Percentiles rank a stretch among this genome's conserved stretches.
Conservation (phyloP, 1,140 invertebrate genomes). For the Trypoxylus dichotomus region DNA sequence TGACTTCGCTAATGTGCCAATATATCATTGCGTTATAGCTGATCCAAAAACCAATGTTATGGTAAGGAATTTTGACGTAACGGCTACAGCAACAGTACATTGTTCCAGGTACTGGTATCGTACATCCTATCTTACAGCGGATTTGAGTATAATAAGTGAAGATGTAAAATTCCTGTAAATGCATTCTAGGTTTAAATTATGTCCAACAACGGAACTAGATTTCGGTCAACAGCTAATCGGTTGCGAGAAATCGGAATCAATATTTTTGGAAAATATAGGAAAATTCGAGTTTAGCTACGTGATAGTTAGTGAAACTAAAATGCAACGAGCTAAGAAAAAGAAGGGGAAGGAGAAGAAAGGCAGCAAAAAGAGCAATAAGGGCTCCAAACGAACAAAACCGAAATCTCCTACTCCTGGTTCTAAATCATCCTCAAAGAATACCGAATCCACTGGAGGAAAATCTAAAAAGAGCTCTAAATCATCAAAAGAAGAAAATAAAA, state of each 20-base stretch:
- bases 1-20: constrained; percentile 32
- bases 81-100: constrained; percentile 32
- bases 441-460: neutral
- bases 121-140: neutral
- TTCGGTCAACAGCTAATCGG: constrained; percentile 44
- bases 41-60: constrained; percentile 31
- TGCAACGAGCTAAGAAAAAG: constrained; percentile 24
- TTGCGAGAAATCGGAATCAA: constrained; percentile 32
- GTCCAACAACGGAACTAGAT: constrained; percentile 41
- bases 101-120: constrained; percentile 32
- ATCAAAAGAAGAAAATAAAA: constrained; percentile 27
- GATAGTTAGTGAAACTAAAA: constrained; percentile 36
- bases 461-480: constrained; percentile 30
- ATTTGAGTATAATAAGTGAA: no score
- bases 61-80: constrained; percentile 28
- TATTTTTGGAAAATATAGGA: constrained; percentile 44
- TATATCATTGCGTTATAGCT: constrained; percentile 29
- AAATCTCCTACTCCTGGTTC: constrained; percentile 15
- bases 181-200: constrained; percentile 42
- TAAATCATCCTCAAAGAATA: constrained; percentile 34
- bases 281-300: constrained; percentile 44
- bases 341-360: constrained; percentile 34
- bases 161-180: neutral
- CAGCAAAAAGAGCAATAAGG: constrained; percentile 31
- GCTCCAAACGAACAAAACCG: constrained; percentile 28